Conservation (phyloP, 64 coral and sea anemone species). For the Hydrozoanthus tunicans region DNA sequence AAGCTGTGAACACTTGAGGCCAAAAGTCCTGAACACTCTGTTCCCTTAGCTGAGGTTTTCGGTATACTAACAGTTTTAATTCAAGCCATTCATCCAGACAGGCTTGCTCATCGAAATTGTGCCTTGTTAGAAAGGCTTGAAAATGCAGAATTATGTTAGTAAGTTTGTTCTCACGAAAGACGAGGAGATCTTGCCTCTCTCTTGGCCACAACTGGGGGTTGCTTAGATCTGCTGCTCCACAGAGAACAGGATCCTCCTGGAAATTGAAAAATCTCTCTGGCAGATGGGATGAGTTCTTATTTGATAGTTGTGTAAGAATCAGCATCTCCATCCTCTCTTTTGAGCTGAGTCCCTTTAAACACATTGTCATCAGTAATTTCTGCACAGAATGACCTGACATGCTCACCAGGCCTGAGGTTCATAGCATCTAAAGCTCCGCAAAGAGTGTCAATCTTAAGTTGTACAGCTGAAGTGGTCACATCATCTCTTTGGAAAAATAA, state of each 20-base stretch:
- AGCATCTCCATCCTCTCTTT: constrained; percentile 19
- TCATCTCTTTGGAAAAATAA: constrained; percentile 51
- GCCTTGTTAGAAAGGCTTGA: constrained; percentile 5
- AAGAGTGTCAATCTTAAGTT: constrained; percentile 23
- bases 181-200: too few species aligned
- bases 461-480: background rate
- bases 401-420: constrained; percentile 35
- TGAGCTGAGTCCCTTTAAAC: constrained; percentile 17
- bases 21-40: constrained; percentile 18
- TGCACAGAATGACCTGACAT: constrained; percentile 36
- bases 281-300: background rate
- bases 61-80: constrained; percentile 36
- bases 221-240: background rate
- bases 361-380: constrained; percentile 37
- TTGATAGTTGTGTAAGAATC: constrained; percentile 4
- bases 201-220: too few species aligned
- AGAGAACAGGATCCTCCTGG: background rate
- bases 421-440: constrained; percentile 16
- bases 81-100: constrained; percentile 46
- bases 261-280: constrained; percentile 42
- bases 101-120: constrained; percentile 25
- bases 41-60: constrained; percentile 9
- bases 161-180: constrained; percentile 6
- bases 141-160: constrained; percentile 11
- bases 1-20: constrained; percentile 3